Conservation (phyloP, 2,113 vertebrate genomes). For the Microcebus ravelobensis region DNA sequence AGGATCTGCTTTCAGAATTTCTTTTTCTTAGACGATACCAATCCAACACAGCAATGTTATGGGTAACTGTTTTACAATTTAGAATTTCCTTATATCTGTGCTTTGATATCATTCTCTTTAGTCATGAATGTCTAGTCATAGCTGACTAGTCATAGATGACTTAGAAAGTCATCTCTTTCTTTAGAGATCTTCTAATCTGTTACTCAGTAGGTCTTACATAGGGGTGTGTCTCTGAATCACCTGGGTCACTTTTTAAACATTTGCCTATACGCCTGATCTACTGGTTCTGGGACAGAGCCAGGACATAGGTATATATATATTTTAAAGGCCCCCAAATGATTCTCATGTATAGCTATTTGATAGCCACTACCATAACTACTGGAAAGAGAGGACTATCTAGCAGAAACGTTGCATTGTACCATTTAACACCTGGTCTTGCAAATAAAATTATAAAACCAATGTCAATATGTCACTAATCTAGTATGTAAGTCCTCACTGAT, state of each 20-base stretch:
- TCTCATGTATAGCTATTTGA: background rate
- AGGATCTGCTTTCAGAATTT: background rate
- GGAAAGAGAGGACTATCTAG: background rate
- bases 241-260: background rate
- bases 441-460: background rate
- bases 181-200: background rate
- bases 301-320: background rate
- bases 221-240: background rate
- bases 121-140: background rate
- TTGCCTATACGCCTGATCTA: background rate
- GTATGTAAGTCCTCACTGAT: background rate
- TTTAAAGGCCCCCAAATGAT: background rate
- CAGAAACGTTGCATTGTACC: background rate
- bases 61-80: background rate
- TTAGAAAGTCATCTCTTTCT: background rate
- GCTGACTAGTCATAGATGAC: too few relatives aligned
- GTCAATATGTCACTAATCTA: background rate
- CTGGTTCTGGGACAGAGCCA: background rate
- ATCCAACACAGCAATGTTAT: background rate
- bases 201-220: background rate
- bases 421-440: background rate
- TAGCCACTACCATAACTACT: too few relatives aligned
- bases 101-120: background rate
- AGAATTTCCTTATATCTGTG: background rate
- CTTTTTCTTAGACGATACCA: background rate